Percentiles rank a stretch among this genome's conserved stretches.
Conservation (phyloP, 1,140 invertebrate genomes). For the Penaeus vannamei region DNA sequence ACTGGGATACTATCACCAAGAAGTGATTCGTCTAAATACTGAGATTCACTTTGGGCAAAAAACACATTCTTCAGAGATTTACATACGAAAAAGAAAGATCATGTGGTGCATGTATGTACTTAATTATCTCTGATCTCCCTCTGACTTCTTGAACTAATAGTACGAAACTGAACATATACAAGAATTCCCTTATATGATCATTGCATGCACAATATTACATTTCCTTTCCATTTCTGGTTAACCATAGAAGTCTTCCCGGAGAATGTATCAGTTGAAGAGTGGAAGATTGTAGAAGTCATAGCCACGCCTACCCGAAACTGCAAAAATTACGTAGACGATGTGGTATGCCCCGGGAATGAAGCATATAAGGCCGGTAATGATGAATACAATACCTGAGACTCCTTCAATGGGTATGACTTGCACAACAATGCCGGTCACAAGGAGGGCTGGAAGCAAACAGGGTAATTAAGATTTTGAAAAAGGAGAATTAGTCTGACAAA, state of each 20-base stretch:
- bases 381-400: constrained; percentile 84
- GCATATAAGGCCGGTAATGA: constrained; percentile 78
- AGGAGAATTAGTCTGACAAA: neutral
- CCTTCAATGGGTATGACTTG: constrained; percentile 78
- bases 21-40: no score
- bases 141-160: no score
- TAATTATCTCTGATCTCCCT: no score
- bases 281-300: constrained; percentile 88
- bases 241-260: no score
- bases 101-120: no score
- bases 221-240: neutral
- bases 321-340: constrained; percentile 86
- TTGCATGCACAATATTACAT: neutral
- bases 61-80: no score
- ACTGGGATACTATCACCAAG: no score
- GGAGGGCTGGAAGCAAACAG: constrained; percentile 72
- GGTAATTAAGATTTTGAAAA: neutral
- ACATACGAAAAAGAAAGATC: no score
- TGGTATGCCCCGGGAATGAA: constrained; percentile 83
- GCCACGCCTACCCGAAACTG: constrained; percentile 83
- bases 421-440: constrained; percentile 82
- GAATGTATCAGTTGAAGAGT: constrained; percentile 79
- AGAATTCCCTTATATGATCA: neutral
- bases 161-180: no score
- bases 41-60: no score